phyloP scores from a whole-genome alignment of 2,113 vertebrate species.

The Epinephelus fuscoguttatus region DNA sequence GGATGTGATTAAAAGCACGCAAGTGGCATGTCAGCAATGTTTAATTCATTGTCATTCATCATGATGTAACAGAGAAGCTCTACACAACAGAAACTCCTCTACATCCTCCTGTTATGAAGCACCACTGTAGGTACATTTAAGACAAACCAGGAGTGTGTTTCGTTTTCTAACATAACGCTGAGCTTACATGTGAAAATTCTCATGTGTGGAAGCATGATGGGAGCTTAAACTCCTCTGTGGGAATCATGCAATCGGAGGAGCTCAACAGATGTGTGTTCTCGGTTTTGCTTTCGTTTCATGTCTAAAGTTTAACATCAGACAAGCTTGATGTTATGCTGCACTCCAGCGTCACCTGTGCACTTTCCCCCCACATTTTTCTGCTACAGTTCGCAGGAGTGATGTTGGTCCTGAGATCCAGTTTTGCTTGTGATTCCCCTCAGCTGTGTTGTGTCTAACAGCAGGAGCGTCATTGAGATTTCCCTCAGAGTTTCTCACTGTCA shows the following conservation, averaged over 20 bases:
- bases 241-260: neutral
- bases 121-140: neutral
- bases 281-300: conserved; percentile 17
- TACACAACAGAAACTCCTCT: conserved; percentile 18
- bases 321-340: conserved; percentile 26
- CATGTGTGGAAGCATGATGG: neutral
- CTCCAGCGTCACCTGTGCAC: neutral
- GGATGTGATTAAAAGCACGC: conserved; percentile 60
- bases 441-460: conserved; percentile 42
- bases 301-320: conserved; percentile 17
- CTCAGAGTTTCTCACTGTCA: conserved; percentile 52
- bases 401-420: conserved; percentile 28
- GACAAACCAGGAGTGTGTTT: neutral
- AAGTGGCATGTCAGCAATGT: conserved; percentile 22
- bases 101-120: conserved; percentile 5
- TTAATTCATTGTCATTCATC: conserved; percentile 48
- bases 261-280: conserved; percentile 20
- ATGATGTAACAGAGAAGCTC: conserved; percentile 31
- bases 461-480: conserved; percentile 44
- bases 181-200: conserved; percentile 1
- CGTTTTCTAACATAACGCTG: neutral
- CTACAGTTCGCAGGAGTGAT: neutral
- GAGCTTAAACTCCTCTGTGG: neutral
- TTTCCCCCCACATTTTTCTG: neutral
- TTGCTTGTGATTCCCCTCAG: conserved; percentile 40